Percentiles rank a stretch among this genome's conserved stretches.
Conservation (phyloP, 2,797 vertebrate species). For the Melanotaenia maccullochi region DNA sequence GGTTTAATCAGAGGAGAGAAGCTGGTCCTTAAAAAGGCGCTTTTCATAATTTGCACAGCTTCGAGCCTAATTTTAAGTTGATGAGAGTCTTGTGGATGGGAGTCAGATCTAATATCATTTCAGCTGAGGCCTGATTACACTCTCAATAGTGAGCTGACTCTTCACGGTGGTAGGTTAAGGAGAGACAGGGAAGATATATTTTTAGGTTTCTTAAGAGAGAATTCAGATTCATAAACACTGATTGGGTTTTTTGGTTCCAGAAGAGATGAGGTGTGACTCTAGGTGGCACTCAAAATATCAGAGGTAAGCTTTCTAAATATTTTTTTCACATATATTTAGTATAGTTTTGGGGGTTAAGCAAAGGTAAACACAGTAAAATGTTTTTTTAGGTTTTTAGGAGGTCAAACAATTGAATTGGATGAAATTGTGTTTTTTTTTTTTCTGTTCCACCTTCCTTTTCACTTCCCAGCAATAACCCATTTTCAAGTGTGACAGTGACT, state of each 20-base stretch:
- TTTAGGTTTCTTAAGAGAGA: conserved; percentile 36
- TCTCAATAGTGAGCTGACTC: conserved; percentile 60
- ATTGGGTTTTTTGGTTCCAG: conserved; percentile 23
- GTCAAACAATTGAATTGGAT: background rate
- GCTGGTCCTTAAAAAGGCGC: conserved; percentile 37
- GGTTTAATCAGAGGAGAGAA: conserved; percentile 49
- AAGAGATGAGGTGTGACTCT: conserved; percentile 26
- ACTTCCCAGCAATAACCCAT: conserved; percentile 12
- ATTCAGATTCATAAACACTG: conserved; percentile 50
- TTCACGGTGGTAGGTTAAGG: conserved; percentile 63
- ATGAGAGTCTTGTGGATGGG: conserved; percentile 53
- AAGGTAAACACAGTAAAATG: background rate
- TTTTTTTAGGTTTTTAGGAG: background rate
- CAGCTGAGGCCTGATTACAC: conserved; percentile 63
- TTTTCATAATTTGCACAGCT: conserved; percentile 61
- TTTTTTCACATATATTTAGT: background rate
- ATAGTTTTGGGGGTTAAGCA: background rate
- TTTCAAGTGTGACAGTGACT: conserved; percentile 50
- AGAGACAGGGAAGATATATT: conserved; percentile 50
- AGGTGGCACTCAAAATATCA: conserved; percentile 6
- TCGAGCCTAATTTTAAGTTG: conserved; percentile 61
- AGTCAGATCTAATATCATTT: conserved; percentile 62
- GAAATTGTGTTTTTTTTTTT: conserved; percentile 23
- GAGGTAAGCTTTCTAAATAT: too few relatives aligned
- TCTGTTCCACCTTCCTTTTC: background rate